Evolutionary conservation across 1,140 invertebrate genomes (phyloP).

Genomic region (Meloidogyne floridensis): DNA sequence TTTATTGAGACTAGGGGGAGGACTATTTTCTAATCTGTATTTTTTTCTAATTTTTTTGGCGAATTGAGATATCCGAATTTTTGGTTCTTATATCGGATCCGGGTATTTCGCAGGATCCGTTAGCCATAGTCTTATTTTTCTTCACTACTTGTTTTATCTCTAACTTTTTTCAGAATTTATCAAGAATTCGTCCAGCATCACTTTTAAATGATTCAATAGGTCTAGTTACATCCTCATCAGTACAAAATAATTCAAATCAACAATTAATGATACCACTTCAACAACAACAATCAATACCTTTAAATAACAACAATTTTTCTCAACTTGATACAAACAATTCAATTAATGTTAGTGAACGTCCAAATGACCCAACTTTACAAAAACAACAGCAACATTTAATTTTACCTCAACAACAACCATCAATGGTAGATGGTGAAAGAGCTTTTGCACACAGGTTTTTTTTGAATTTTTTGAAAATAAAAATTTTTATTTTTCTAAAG

Average conservation of each 20-base stretch:
- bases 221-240: background rate
- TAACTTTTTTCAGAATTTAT: background rate
- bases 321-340: background rate
- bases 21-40: no score
- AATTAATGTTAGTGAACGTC: background rate
- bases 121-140: no score
- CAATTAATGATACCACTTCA: background rate
- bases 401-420: conserved; percentile 39
- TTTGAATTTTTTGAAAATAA: background rate
- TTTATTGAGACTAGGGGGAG: no score
- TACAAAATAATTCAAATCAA: background rate
- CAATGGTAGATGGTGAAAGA: conserved; percentile 36
- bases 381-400: conserved; percentile 26
- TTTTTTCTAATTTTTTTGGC: no score
- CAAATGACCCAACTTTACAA: background rate
- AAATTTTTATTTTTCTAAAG: conserved; percentile 7
- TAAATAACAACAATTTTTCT: background rate
- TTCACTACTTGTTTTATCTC: no score
- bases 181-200: background rate
- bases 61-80: no score
- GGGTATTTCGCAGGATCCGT: no score
- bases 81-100: no score
- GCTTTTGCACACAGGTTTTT: conserved; percentile 34
- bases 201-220: background rate
- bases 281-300: background rate